Conservation (phyloP, 2,113 vertebrate species). For the Amia ocellicauda region DNA sequence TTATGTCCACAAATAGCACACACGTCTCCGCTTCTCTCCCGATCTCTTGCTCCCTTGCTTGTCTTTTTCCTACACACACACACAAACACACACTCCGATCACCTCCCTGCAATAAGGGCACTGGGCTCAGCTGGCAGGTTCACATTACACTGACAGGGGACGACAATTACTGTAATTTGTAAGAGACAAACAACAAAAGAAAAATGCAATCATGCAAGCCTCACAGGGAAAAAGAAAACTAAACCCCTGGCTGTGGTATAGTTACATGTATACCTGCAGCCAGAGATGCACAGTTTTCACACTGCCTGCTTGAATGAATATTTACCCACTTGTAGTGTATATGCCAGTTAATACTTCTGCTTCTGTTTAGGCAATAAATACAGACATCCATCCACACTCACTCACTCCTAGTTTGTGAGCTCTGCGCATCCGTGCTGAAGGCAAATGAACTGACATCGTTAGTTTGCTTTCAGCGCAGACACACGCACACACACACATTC, state of each 20-base stretch:
- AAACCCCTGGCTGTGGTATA: no score
- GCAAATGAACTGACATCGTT: background rate
- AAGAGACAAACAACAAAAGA: no score
- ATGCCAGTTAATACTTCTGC: no score
- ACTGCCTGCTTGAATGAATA: no score
- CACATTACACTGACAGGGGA: conserved; percentile 10
- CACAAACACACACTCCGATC: conserved; percentile 12
- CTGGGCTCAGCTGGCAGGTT: conserved; percentile 25
- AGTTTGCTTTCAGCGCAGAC: background rate
- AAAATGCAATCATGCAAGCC: no score
- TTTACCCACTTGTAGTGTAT: no score
- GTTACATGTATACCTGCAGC: no score
- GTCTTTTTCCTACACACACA: conserved; percentile 8
- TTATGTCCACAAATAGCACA: conserved; percentile 4
- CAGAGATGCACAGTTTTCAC: no score
- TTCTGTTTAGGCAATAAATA: no score
- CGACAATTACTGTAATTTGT: conserved; percentile 8
- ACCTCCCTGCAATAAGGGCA: background rate
- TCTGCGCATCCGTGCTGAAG: background rate
- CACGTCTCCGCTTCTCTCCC: background rate
- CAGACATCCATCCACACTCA: no score
- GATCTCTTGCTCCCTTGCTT: background rate
- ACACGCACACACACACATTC: background rate
- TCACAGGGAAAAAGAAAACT: no score
- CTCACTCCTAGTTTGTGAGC: no score